Percentiles rank a stretch among this genome's conserved stretches.
phyloP scores from a whole-genome alignment of 2,888 invertebrate species.

The Melieria picta region DNA sequence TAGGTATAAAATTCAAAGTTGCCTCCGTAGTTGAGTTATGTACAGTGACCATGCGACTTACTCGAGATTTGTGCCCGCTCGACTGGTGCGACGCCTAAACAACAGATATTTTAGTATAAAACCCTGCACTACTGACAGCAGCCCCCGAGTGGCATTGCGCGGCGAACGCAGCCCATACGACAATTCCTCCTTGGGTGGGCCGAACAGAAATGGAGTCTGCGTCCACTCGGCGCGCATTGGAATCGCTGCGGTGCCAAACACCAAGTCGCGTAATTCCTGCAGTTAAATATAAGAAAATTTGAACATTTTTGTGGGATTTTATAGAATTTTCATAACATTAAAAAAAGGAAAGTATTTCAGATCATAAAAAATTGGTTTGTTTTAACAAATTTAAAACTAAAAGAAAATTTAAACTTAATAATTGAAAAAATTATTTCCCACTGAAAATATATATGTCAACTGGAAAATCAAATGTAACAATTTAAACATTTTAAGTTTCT shows the following conservation, averaged over 20 bases:
- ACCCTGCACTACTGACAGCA: constrained; percentile 75
- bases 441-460: too few relatives aligned
- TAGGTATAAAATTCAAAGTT: too few relatives aligned
- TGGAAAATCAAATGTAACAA: too few relatives aligned
- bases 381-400: constrained; percentile 32
- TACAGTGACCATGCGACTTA: constrained; percentile 40
- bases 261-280: constrained; percentile 72
- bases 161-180: constrained; percentile 74
- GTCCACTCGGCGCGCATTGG: constrained; percentile 80
- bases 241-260: constrained; percentile 75
- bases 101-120: constrained; percentile 76
- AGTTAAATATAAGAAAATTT: not conserved
- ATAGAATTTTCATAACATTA: not conserved
- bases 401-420: too few relatives aligned
- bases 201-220: constrained; percentile 74
- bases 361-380: not conserved
- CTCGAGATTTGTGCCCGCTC: constrained; percentile 47
- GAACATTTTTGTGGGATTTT: not conserved
- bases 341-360: not conserved
- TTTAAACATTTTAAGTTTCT: too few relatives aligned
- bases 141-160: constrained; percentile 73
- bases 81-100: constrained; percentile 67
- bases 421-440: too few relatives aligned
- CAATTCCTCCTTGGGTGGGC: constrained; percentile 67
- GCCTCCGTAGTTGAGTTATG: not conserved